phyloP scores from a whole-genome alignment of 2,113 vertebrate genomes.

The Pitta sordida region DNA sequence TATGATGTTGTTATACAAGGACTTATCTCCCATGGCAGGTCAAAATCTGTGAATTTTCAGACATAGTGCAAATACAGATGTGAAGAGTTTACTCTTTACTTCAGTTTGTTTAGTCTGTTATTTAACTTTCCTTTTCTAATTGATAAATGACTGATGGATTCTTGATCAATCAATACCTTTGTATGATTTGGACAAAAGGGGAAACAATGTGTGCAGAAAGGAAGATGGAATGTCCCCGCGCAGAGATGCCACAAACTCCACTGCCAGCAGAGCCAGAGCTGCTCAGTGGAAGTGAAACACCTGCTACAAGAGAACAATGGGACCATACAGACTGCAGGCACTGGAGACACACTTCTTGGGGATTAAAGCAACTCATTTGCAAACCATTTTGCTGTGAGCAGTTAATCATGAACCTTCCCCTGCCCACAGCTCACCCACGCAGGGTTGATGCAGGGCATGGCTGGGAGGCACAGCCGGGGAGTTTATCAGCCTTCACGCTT shows the following conservation, averaged over 20 bases:
- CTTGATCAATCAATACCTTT: background rate
- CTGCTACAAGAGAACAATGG: conserved; percentile 34
- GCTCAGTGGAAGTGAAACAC: background rate
- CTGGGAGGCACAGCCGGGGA: background rate
- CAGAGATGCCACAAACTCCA: background rate
- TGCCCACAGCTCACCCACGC: background rate
- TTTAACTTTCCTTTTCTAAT: background rate
- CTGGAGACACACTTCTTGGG: background rate
- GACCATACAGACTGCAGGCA: background rate
- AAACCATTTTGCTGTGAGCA: conserved; percentile 36
- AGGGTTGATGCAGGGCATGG: background rate
- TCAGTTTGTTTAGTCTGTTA: background rate
- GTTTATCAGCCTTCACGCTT: background rate
- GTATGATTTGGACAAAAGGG: background rate
- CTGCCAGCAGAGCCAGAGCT: background rate
- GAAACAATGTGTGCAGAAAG: background rate
- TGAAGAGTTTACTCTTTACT: background rate
- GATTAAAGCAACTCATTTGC: conserved; percentile 15
- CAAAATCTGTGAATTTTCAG: background rate
- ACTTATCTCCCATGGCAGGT: background rate
- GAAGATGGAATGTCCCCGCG: background rate
- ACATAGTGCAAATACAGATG: background rate
- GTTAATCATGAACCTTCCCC: background rate
- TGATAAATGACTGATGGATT: background rate
- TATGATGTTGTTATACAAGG: background rate